phyloP scores from a whole-genome alignment of 2,113 vertebrate species.

The Indri indri region DNA sequence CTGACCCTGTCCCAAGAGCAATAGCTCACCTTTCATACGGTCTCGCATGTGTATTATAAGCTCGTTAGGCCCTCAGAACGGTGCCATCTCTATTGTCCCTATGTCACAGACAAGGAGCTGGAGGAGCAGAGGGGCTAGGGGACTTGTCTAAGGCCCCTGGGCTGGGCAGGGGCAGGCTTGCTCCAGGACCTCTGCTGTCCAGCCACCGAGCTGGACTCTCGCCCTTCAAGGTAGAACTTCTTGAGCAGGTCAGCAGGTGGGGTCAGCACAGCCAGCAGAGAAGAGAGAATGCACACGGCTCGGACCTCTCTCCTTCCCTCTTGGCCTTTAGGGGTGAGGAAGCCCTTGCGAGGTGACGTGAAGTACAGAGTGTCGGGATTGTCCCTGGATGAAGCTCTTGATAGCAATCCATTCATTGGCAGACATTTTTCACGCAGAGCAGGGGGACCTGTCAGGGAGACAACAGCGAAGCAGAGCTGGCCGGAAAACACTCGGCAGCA shows the following conservation, averaged over 20 bases:
- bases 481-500: neutral
- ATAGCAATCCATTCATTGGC: neutral
- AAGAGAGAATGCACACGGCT: neutral
- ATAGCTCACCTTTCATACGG: neutral
- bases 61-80: neutral
- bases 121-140: too few species aligned
- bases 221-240: neutral
- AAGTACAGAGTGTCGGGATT: neutral
- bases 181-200: neutral
- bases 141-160: too few species aligned
- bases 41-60: fast-evolving
- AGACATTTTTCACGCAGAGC: neutral
- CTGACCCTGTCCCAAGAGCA: neutral
- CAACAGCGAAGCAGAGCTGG: neutral
- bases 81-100: neutral
- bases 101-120: neutral
- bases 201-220: neutral
- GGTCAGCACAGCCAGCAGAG: neutral
- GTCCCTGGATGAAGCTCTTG: neutral
- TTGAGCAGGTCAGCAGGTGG: too few species aligned
- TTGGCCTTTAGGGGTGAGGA: neutral
- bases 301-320: neutral
- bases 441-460: neutral
- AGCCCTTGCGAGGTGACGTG: neutral
- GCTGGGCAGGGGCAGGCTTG: neutral